Evolutionary conservation across 2,888 invertebrate species (phyloP).

Genomic region (Oscheius myriophilus): DNA sequence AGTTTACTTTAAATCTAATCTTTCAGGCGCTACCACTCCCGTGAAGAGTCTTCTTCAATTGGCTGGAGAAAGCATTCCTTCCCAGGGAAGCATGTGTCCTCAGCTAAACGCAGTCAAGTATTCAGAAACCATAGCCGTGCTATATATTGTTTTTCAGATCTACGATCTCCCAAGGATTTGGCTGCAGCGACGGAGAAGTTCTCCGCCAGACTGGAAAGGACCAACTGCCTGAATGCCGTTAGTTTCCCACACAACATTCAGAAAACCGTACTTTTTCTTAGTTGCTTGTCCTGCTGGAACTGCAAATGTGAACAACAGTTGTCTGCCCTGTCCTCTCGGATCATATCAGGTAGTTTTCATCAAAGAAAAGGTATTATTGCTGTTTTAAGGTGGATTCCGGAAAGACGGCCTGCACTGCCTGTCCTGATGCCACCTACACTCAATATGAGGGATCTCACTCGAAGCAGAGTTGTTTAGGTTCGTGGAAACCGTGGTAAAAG

Average conservation of each 20-base stretch:
- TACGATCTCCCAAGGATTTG: conserved; percentile 86
- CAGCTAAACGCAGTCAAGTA: conserved; percentile 38
- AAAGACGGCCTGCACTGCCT: conserved; percentile 89
- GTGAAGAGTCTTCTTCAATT: conserved; percentile 59
- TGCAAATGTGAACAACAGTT: conserved; percentile 87
- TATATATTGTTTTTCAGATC: conserved; percentile 73
- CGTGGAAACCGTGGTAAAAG: neutral
- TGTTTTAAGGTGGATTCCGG: conserved; percentile 56
- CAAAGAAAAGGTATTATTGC: neutral
- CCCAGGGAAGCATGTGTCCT: conserved; percentile 53
- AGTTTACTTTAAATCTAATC: too few species aligned
- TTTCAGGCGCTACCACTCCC: conserved; percentile 59
- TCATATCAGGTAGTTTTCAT: conserved; percentile 78
- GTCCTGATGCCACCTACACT: conserved; percentile 86
- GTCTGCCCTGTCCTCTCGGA: conserved; percentile 87
- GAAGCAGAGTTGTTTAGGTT: conserved; percentile 57
- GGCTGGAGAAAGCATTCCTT: conserved; percentile 60
- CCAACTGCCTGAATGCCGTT: conserved; percentile 86
- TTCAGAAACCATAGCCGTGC: neutral
- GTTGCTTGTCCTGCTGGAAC: conserved; percentile 97
- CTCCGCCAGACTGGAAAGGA: conserved; percentile 87
- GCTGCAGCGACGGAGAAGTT: conserved; percentile 91
- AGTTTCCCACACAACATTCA: conserved; percentile 73
- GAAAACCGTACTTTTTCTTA: conserved; percentile 72
- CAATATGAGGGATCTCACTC: conserved; percentile 83